These are phyloP conservation scores for Orgyia antiqua DNA, from an alignment of 2,888 invertebrate species.

Conservation along the genomic window DNA sequence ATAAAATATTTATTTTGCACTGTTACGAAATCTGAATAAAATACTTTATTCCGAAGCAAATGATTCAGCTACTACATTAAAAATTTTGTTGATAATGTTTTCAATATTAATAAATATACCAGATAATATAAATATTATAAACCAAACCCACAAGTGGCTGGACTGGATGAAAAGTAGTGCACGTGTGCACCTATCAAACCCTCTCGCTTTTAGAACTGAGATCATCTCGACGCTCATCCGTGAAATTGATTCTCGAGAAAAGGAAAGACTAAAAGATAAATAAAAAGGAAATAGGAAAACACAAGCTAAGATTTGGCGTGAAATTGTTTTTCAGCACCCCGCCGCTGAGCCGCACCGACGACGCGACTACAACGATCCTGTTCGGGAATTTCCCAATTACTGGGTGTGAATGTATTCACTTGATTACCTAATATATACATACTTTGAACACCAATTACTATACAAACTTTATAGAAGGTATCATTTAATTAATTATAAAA, in stretches of 20 bases:
- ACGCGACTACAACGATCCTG: constrained; percentile 48
- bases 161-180: constrained; percentile 27
- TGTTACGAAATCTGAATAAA: no score
- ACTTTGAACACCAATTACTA: no score
- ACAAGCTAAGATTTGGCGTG: constrained; percentile 79
- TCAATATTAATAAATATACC: no score
- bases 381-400: constrained; percentile 76
- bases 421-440: constrained; percentile 62
- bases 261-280: constrained; percentile 74
- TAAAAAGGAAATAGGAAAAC: constrained; percentile 79
- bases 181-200: constrained; percentile 48
- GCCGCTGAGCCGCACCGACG: constrained; percentile 35
- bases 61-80: no score
- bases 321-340: constrained; percentile 76
- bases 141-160: constrained; percentile 1
- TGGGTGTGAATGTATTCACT: constrained; percentile 69
- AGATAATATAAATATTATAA: no score
- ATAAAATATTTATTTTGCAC: no score
- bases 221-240: constrained; percentile 77
- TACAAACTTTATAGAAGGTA: no score
- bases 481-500: no score
- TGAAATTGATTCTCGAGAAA: constrained; percentile 77
- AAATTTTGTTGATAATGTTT: no score
- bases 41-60: no score
- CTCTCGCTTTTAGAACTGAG: constrained; percentile 71